These are phyloP conservation scores for Petrocephalus schoutedeni DNA, from an alignment of 2,797 vertebrate species.

Conservation along the genomic window DNA sequence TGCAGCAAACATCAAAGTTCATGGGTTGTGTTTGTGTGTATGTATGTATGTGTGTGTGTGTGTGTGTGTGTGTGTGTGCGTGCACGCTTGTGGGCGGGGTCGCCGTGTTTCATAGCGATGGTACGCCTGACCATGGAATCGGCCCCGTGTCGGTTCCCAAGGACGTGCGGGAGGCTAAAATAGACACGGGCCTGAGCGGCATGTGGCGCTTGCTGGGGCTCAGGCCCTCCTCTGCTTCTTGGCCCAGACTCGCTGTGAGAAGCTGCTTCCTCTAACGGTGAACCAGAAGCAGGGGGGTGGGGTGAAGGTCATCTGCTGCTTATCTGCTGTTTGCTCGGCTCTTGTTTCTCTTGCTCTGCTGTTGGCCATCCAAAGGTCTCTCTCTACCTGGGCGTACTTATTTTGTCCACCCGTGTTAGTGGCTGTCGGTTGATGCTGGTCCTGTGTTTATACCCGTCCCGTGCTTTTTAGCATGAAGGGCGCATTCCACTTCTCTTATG, in stretches of 20 bases:
- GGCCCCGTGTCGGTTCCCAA: neutral
- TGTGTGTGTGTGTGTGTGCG: no score
- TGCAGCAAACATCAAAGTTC: neutral
- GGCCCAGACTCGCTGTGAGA: neutral
- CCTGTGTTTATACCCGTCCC: neutral
- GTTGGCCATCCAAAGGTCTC: conserved; percentile 20
- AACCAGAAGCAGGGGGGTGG: neutral
- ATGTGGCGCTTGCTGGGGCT: neutral
- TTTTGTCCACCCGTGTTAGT: neutral
- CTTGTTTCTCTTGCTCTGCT: conserved; percentile 20
- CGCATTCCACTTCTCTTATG: neutral
- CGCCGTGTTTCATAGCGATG: neutral
- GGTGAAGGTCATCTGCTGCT: conserved; percentile 20
- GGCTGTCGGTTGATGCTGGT: neutral
- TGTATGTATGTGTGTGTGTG: neutral
- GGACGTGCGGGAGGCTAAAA: neutral
- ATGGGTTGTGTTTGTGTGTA: neutral
- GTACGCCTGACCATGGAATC: neutral
- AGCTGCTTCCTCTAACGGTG: neutral
- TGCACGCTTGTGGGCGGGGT: neutral
- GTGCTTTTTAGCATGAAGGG: neutral
- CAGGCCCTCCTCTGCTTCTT: neutral
- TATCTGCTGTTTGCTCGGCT: conserved; percentile 19
- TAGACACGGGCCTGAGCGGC: neutral
- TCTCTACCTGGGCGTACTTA: neutral